Conservation (phyloP, 2,797 vertebrate genomes). For the Pseudochirops cupreus region DNA sequence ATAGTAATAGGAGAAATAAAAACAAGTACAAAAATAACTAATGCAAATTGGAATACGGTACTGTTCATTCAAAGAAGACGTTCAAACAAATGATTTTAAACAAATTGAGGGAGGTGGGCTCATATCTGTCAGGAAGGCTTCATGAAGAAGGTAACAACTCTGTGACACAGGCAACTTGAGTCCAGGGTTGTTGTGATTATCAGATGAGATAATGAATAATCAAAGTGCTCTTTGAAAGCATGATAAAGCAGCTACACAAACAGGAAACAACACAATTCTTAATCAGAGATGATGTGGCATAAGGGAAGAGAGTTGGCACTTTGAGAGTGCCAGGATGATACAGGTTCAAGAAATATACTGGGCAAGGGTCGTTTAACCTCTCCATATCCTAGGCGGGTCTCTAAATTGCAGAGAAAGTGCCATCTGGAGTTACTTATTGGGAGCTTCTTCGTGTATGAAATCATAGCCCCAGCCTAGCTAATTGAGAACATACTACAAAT, state of each 20-base stretch:
- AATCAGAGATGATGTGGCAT: neutral
- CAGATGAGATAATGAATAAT: neutral
- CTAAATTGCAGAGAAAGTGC: neutral
- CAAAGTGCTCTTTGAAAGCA: neutral
- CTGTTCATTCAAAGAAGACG: neutral
- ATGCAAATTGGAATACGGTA: neutral
- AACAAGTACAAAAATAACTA: neutral
- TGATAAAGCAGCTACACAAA: neutral
- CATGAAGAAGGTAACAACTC: neutral
- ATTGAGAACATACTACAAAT: neutral
- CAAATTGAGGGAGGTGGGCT: neutral
- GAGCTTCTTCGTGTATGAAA: neutral
- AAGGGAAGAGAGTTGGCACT: neutral
- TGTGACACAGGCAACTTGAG: neutral
- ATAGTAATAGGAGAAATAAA: neutral
- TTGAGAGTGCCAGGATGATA: neutral
- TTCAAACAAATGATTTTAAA: neutral
- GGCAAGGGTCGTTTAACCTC: neutral
- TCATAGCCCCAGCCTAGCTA: neutral
- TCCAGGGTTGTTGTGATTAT: neutral
- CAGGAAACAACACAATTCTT: neutral
- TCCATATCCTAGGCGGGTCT: neutral
- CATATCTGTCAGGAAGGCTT: neutral
- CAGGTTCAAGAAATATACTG: neutral
- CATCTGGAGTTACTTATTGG: neutral